Percentiles rank a stretch among this genome's conserved stretches.
phyloP scores from a whole-genome alignment of 2,888 invertebrate species.

The Temnothorax ravouxi region DNA sequence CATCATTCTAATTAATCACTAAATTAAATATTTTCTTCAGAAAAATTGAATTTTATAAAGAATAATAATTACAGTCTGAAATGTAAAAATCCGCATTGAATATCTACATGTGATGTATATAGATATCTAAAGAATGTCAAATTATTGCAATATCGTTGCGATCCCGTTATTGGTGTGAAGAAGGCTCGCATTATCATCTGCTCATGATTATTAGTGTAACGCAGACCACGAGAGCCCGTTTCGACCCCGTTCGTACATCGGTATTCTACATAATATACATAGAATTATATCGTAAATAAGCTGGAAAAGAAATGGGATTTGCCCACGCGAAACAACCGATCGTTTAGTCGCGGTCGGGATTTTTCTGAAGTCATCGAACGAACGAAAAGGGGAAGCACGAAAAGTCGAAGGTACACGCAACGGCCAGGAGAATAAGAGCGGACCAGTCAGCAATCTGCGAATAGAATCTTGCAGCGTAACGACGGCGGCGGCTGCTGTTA shows the following conservation, averaged over 20 bases:
- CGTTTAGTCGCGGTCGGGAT: constrained; percentile 41
- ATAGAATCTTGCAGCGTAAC: constrained; percentile 75
- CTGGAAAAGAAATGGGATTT: constrained; percentile 44
- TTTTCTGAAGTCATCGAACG: constrained; percentile 53
- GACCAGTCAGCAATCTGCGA: constrained; percentile 70
- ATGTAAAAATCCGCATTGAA: not conserved
- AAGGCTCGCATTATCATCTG: constrained; percentile 9
- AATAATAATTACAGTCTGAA: not conserved
- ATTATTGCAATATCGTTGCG: not conserved
- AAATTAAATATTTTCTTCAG: not conserved
- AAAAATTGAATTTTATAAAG: not conserved
- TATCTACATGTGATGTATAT: not conserved
- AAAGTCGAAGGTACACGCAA: constrained; percentile 24
- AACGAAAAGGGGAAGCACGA: constrained; percentile 18
- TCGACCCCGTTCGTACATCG: not conserved
- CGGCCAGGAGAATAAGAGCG: constrained; percentile 36
- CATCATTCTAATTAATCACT: not conserved
- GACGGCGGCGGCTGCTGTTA: constrained; percentile 67
- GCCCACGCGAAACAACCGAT: constrained; percentile 37
- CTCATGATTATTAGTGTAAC: constrained; percentile 11
- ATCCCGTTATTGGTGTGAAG: constrained; percentile 1
- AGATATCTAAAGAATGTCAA: not conserved
- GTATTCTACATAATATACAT: not conserved
- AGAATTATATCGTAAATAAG: constrained; percentile 47
- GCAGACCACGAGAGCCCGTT: not conserved